Percentiles rank a stretch among this genome's conserved stretches.
Evolutionary conservation across 2,797 vertebrate species (phyloP).

Genomic region (Hephaestus fuliginosus): DNA sequence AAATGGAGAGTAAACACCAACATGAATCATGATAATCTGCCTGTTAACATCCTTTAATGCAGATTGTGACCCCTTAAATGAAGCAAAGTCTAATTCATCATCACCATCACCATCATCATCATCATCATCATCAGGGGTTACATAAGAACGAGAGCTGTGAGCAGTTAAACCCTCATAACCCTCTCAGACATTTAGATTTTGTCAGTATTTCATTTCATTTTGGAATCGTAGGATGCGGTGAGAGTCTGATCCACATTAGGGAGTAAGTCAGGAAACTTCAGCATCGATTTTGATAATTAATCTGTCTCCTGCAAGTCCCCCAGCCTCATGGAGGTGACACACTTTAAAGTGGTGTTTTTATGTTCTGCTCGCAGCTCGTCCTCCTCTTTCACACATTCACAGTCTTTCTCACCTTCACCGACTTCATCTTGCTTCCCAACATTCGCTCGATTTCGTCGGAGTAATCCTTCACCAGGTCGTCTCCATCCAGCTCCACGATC

Average conservation of each 20-base stretch:
- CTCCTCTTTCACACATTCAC: too few species aligned
- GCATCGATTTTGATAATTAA: too few species aligned
- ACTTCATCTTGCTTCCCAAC: slow-evolving; percentile 95
- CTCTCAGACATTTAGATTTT: not conserved
- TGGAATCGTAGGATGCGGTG: too few species aligned
- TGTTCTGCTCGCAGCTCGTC: too few species aligned
- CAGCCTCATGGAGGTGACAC: too few species aligned
- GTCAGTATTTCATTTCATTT: too few species aligned
- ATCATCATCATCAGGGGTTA: too few species aligned
- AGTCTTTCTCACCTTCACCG: slow-evolving; percentile 88
- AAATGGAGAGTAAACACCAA: not conserved
- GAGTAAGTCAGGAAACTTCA: too few species aligned
- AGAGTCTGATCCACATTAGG: too few species aligned
- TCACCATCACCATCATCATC: not conserved
- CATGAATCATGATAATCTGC: not conserved
- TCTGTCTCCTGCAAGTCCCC: too few species aligned
- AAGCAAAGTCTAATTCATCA: not conserved
- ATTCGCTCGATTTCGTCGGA: slow-evolving; percentile 94
- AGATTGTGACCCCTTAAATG: not conserved
- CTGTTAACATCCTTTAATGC: not conserved
- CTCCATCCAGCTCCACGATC: slow-evolving; percentile 91
- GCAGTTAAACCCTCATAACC: not conserved
- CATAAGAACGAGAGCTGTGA: not conserved
- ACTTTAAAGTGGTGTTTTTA: not conserved
- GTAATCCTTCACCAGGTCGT: slow-evolving; percentile 91